phyloP scores from a whole-genome alignment of 1,140 invertebrate genomes.

The Drosophila kepulauana region DNA sequence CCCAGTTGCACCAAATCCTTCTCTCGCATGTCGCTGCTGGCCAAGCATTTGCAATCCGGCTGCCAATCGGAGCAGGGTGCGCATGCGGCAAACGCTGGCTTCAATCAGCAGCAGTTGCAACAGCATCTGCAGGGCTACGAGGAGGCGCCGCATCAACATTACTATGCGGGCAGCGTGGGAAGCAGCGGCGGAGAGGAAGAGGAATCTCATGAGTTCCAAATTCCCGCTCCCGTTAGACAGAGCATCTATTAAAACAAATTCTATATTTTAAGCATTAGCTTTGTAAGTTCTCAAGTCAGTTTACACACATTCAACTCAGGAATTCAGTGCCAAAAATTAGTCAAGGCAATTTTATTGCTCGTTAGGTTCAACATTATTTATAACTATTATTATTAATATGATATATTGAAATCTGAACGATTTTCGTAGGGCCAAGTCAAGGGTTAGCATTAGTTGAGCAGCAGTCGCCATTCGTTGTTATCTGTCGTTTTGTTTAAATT shows the following conservation, averaged over 20 bases:
- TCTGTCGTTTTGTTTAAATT: constrained; percentile 62
- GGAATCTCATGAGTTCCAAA: constrained; percentile 52
- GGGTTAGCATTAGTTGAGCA: constrained; percentile 15
- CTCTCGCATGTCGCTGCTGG: constrained; percentile 97
- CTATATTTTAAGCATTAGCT: constrained; percentile 16
- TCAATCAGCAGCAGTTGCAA: constrained; percentile 71
- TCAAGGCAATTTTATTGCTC: constrained; percentile 78
- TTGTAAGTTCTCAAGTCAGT: constrained; percentile 23
- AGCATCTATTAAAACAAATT: constrained; percentile 47
- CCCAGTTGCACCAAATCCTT: constrained; percentile 97
- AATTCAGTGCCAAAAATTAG: constrained; percentile 82
- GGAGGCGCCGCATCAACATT: constrained; percentile 55
- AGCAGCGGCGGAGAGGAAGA: constrained; percentile 75
- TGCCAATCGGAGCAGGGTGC: constrained; percentile 86
- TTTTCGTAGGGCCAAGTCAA: constrained; percentile 22
- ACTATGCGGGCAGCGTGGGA: constrained; percentile 75
- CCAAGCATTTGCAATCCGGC: constrained; percentile 96
- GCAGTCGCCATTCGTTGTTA: constrained; percentile 37
- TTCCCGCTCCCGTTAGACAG: constrained; percentile 31
- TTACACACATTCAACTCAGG: constrained; percentile 47
- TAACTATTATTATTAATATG: constrained; percentile 3
- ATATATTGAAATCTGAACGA: constrained; percentile 13
- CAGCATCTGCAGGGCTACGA: constrained; percentile 71
- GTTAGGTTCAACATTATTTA: constrained; percentile 50
- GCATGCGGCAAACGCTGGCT: neutral